Percentiles rank a stretch among this genome's conserved stretches.
Evolutionary conservation across 1,140 invertebrate genomes (phyloP).

Genomic region (Drosophila repleta): DNA sequence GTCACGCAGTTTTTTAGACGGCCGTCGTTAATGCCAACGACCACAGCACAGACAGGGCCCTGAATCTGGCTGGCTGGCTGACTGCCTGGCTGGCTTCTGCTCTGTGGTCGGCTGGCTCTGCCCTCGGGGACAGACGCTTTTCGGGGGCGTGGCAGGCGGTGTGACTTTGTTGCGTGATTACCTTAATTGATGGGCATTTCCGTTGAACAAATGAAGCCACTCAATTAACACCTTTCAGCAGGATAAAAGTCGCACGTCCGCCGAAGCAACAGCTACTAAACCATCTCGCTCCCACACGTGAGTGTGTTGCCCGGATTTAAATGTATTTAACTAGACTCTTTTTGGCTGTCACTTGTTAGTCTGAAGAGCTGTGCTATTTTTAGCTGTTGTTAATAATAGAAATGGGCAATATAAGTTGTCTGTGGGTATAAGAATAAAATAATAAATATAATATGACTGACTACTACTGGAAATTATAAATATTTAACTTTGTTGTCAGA

Average conservation of each 20-base stretch:
- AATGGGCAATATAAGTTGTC: too few relatives aligned
- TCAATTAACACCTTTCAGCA: conserved; percentile 80
- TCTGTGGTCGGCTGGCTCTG: conserved; percentile 8
- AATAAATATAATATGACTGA: too few relatives aligned
- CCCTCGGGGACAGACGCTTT: conserved; percentile 2
- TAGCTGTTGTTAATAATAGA: too few relatives aligned
- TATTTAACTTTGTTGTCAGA: too few relatives aligned
- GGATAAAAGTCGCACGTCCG: conserved; percentile 73
- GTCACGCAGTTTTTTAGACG: conserved; percentile 80
- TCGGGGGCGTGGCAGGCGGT: conserved; percentile 56
- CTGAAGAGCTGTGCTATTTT: too few relatives aligned
- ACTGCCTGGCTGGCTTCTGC: not conserved
- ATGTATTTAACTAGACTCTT: conserved; percentile 18
- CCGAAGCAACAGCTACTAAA: conserved; percentile 31
- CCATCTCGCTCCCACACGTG: conserved; percentile 10
- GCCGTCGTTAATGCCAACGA: conserved; percentile 51
- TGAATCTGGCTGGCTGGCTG: conserved; percentile 1
- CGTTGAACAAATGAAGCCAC: conserved; percentile 79
- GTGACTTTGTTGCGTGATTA: conserved; percentile 82
- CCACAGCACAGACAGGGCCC: conserved; percentile 47
- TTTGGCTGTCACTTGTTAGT: not conserved
- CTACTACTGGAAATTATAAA: too few relatives aligned
- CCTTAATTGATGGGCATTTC: conserved; percentile 82
- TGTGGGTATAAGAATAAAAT: too few relatives aligned
- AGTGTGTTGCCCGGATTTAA: not conserved